Evolutionary conservation across 2,797 vertebrate genomes (phyloP).

Genomic region (Brotogeris chrysoptera): DNA sequence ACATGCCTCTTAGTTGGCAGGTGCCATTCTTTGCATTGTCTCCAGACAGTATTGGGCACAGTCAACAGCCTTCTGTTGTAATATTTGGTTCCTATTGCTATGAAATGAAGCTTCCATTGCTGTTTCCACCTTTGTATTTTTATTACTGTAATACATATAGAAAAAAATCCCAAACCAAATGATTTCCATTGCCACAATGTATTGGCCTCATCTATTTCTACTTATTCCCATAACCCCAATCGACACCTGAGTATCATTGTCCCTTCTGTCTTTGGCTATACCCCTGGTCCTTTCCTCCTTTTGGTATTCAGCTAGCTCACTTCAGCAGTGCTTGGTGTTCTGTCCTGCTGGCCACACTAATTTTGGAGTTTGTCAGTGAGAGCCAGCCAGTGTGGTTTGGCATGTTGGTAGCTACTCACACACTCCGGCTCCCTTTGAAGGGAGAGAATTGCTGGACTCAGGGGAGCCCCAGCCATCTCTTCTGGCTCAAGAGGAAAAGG

Average conservation of each 20-base stretch:
- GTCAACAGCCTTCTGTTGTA: neutral
- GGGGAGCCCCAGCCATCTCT: neutral
- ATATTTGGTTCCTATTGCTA: neutral
- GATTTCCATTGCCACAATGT: neutral
- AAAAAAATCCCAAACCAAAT: neutral
- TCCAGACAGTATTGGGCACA: neutral
- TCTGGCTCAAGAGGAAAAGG: neutral
- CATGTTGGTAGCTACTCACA: neutral
- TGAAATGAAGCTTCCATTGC: neutral
- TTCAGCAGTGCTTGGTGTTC: neutral
- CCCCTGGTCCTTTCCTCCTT: neutral
- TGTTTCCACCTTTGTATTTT: neutral
- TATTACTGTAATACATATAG: neutral
- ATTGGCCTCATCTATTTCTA: neutral
- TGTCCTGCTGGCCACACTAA: neutral
- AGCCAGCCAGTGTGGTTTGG: neutral
- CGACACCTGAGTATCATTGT: accelerated
- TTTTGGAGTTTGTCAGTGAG: neutral
- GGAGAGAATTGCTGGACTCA: neutral
- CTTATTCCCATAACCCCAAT: neutral
- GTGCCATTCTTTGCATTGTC: neutral
- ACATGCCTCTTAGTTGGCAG: neutral
- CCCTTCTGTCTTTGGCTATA: neutral
- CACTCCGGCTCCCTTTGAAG: neutral
- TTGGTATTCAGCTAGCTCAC: neutral